phyloP scores from a whole-genome alignment of 1,140 invertebrate genomes.

The Pectinophora gossypiella region DNA sequence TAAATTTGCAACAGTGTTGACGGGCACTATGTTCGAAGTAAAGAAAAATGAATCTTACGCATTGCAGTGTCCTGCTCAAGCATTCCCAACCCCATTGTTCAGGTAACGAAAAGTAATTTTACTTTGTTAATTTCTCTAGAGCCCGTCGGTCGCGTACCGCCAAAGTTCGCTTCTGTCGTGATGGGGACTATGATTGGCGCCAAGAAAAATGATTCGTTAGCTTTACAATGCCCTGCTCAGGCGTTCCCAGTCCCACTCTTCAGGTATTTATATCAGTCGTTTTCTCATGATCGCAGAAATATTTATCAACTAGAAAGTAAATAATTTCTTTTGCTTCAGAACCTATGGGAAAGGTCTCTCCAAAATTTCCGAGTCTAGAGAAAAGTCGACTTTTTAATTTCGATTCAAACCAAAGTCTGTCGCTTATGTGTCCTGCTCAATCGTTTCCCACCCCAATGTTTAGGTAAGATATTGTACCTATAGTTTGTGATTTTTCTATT shows the following conservation, averaged over 20 bases:
- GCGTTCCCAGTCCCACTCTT: conserved; percentile 83
- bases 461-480: conserved; percentile 67
- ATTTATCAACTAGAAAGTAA: background rate
- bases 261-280: conserved; percentile 75
- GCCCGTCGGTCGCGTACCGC: conserved; percentile 82
- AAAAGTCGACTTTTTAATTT: conserved; percentile 77
- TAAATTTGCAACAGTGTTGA: conserved; percentile 74
- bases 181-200: conserved; percentile 73
- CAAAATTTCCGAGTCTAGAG: conserved; percentile 81
- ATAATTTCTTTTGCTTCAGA: conserved; percentile 43
- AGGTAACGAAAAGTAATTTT: conserved; percentile 69
- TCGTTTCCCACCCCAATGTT: conserved; percentile 79
- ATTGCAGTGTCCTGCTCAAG: conserved; percentile 84
- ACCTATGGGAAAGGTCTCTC: conserved; percentile 78
- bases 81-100: conserved; percentile 81
- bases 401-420: conserved; percentile 46
- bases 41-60: conserved; percentile 72
- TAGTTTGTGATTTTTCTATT: conserved; percentile 13
- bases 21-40: conserved; percentile 82
- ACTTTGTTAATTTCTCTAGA: conserved; percentile 66
- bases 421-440: conserved; percentile 72
- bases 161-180: conserved; percentile 77
- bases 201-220: conserved; percentile 58
- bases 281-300: background rate
- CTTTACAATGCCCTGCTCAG: conserved; percentile 82